These are phyloP conservation scores for Donacobius atricapilla DNA, from an alignment of 2,113 vertebrate species.

Conservation along the genomic window DNA sequence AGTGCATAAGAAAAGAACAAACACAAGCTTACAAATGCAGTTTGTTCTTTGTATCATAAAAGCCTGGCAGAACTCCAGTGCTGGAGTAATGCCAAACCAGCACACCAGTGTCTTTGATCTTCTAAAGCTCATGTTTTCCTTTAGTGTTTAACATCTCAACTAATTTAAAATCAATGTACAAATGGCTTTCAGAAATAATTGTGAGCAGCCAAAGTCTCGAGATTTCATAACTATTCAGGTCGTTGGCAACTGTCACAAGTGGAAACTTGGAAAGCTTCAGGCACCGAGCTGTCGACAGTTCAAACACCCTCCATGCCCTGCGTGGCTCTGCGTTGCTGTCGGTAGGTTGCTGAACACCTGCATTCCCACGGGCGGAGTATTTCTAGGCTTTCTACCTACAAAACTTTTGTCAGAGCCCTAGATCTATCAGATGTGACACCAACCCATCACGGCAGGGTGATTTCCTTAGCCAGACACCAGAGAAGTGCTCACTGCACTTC, in stretches of 20 bases:
- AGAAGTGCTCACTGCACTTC: accelerated
- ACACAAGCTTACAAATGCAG: not conserved
- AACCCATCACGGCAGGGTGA: accelerated
- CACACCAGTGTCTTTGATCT: not conserved
- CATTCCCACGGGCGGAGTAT: accelerated
- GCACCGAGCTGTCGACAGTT: accelerated
- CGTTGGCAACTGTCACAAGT: not conserved
- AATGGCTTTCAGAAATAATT: not conserved
- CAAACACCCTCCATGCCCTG: accelerated
- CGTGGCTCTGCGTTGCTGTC: accelerated
- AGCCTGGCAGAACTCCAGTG: not conserved
- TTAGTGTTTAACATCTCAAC: not conserved
- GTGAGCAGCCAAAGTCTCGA: not conserved
- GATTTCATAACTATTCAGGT: not conserved
- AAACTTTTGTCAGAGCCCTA: no score
- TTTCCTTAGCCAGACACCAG: accelerated
- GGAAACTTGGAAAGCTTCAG: not conserved
- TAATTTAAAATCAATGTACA: not conserved
- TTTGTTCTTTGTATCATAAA: not conserved
- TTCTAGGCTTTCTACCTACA: not conserved
- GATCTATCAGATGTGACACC: no score
- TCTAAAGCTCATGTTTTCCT: not conserved
- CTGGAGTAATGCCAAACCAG: not conserved
- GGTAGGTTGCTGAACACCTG: not conserved
- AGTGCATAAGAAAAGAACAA: not conserved